Percentiles rank a stretch among this genome's conserved stretches.
Evolutionary conservation across 2,888 invertebrate species (phyloP).

Genomic region (Thymelicus acteon): DNA sequence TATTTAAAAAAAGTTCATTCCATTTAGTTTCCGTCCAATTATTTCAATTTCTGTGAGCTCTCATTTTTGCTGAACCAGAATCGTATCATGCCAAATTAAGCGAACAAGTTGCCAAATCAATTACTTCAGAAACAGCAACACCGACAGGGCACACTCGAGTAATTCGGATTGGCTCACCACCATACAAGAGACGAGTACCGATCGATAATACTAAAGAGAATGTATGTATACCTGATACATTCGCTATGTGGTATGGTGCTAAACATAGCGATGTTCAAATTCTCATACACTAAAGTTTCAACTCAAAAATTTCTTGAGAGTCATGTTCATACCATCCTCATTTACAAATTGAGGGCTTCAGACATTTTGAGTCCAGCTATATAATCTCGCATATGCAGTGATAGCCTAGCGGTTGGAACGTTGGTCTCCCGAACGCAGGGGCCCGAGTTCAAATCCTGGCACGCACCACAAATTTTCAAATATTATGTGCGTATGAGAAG

Average conservation of each 20-base stretch:
- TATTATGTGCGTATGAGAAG: too few relatives aligned
- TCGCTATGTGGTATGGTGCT: slow-evolving; percentile 18
- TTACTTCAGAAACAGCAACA: slow-evolving; percentile 20
- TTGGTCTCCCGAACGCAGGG: too few relatives aligned
- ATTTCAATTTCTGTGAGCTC: not conserved
- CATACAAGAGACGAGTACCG: slow-evolving; percentile 10
- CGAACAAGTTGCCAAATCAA: slow-evolving; percentile 35
- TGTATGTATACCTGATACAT: slow-evolving; percentile 25
- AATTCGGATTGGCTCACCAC: slow-evolving; percentile 28
- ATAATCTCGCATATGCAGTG: too few relatives aligned
- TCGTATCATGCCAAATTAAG: slow-evolving; percentile 22
- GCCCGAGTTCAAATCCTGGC: too few relatives aligned
- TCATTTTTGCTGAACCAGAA: not conserved
- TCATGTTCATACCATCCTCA: too few relatives aligned
- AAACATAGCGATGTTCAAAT: not conserved
- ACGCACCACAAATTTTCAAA: too few relatives aligned
- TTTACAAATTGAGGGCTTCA: too few relatives aligned
- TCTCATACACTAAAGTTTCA: too few relatives aligned
- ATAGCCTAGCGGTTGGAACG: too few relatives aligned
- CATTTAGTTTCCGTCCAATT: not conserved
- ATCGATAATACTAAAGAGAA: slow-evolving; percentile 17
- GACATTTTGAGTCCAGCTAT: too few relatives aligned
- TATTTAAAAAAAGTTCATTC: too few relatives aligned
- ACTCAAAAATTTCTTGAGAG: too few relatives aligned
- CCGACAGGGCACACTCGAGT: slow-evolving; percentile 11